Conservation (phyloP, 2,888 invertebrate species). For the Odontocerum albicorne region DNA sequence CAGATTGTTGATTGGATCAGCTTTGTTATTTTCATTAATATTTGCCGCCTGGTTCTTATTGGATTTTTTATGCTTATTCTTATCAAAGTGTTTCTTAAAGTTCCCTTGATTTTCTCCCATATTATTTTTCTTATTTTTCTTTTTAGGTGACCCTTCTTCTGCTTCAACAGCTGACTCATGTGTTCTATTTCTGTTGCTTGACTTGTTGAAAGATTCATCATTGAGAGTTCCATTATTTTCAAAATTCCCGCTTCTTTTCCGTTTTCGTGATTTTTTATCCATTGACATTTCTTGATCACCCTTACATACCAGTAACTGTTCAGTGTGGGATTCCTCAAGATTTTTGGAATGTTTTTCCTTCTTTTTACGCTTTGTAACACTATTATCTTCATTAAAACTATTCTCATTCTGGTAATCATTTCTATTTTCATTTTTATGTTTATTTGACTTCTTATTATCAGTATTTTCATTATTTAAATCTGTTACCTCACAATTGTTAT, state of each 20-base stretch:
- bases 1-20: slow-evolving; percentile 49
- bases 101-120: slow-evolving; percentile 19
- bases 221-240: not conserved
- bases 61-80: slow-evolving; percentile 34
- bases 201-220: not conserved
- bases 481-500: slow-evolving; percentile 31
- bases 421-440: too few species aligned
- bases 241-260: slow-evolving; percentile 46
- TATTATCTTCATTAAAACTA: not conserved
- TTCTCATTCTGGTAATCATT: too few species aligned
- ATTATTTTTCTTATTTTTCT: slow-evolving; percentile 39
- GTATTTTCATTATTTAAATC: slow-evolving; percentile 42
- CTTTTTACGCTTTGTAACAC: slow-evolving; percentile 9
- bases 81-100: slow-evolving; percentile 40
- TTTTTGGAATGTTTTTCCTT: slow-evolving; percentile 35
- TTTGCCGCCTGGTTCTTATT: slow-evolving; percentile 25
- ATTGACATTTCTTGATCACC: slow-evolving; percentile 41
- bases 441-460: not conserved
- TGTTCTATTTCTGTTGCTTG: slow-evolving; percentile 26
- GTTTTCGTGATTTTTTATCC: slow-evolving; percentile 41
- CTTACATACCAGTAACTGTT: too few species aligned
- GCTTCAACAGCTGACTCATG: slow-evolving; percentile 12
- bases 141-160: slow-evolving; percentile 35
- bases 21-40: slow-evolving; percentile 40
- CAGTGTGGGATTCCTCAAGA: slow-evolving; percentile 34